Evolutionary conservation across 2,797 vertebrate genomes (phyloP).

Genomic region (Calcarius lapponicus): DNA sequence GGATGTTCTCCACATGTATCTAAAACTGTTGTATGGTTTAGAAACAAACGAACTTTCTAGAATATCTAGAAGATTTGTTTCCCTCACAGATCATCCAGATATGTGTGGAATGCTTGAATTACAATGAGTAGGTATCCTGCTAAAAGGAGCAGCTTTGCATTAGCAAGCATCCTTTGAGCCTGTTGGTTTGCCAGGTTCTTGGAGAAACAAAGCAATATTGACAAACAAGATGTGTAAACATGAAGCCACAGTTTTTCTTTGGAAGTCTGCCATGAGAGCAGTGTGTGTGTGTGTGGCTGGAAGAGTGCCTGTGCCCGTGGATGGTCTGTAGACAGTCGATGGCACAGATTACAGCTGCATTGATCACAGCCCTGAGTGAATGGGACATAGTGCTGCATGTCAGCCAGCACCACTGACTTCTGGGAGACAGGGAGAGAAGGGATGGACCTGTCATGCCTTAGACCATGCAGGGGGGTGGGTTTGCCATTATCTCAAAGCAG

Average conservation of each 20-base stretch:
- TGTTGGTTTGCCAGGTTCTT: neutral
- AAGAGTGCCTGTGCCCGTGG: neutral
- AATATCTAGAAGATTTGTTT: neutral
- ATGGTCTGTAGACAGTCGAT: neutral
- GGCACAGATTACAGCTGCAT: neutral
- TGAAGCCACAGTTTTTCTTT: neutral
- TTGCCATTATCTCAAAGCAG: neutral
- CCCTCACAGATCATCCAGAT: neutral
- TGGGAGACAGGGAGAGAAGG: neutral
- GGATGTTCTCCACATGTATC: neutral
- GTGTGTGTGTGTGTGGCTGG: neutral
- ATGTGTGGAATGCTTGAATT: rapidly evolving
- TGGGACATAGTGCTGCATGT: neutral
- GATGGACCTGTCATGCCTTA: neutral
- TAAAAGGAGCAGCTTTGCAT: neutral
- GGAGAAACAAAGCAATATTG: neutral
- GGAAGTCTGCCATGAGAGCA: neutral
- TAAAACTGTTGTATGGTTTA: neutral
- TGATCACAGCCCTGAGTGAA: neutral
- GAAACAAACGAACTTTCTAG: neutral
- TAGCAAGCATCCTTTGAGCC: neutral
- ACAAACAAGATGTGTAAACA: neutral
- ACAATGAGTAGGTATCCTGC: rapidly evolving
- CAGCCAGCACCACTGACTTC: neutral
- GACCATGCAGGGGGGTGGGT: neutral